Evolutionary conservation across 2,888 invertebrate species (phyloP).

Genomic region (Acholoe squamosa): DNA sequence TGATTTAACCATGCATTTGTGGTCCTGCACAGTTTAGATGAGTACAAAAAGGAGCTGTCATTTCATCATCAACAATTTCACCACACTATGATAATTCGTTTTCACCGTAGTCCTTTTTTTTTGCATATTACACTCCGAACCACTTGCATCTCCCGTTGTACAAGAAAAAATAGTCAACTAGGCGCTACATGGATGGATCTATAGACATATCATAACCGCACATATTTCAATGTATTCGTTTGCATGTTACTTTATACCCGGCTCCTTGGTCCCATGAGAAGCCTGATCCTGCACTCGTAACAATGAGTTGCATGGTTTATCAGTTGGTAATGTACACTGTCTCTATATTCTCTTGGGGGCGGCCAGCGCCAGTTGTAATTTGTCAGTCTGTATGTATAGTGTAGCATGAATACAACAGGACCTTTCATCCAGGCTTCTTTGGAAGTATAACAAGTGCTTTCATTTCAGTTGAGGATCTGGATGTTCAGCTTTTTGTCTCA

Average conservation of each 20-base stretch:
- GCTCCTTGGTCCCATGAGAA: not conserved
- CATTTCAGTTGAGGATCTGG: not conserved
- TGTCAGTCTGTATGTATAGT: not conserved
- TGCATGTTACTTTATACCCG: not conserved
- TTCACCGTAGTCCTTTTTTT: not conserved
- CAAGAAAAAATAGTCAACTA: not conserved
- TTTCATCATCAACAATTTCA: not conserved
- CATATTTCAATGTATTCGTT: not conserved
- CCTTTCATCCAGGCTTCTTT: not conserved
- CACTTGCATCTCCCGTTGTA: not conserved
- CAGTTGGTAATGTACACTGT: not conserved
- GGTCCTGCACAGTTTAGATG: too few species aligned
- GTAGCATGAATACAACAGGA: not conserved
- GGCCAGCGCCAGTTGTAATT: conserved; percentile 24
- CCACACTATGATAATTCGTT: not conserved
- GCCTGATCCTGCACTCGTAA: not conserved
- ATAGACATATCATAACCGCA: not conserved
- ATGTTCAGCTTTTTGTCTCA: too few species aligned
- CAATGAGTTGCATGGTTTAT: not conserved
- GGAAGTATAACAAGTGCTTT: conserved; percentile 5
- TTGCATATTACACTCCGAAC: conserved; percentile 10
- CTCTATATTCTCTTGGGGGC: not conserved
- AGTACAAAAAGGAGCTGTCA: not conserved
- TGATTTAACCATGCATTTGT: not conserved
- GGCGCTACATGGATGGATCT: conserved; percentile 21